A percentile compares a stretch with the other conserved stretches of the same genome.
These are phyloP conservation scores for Drosophila putrida DNA, from an alignment of 2,888 invertebrate genomes.

Conservation along the genomic window DNA sequence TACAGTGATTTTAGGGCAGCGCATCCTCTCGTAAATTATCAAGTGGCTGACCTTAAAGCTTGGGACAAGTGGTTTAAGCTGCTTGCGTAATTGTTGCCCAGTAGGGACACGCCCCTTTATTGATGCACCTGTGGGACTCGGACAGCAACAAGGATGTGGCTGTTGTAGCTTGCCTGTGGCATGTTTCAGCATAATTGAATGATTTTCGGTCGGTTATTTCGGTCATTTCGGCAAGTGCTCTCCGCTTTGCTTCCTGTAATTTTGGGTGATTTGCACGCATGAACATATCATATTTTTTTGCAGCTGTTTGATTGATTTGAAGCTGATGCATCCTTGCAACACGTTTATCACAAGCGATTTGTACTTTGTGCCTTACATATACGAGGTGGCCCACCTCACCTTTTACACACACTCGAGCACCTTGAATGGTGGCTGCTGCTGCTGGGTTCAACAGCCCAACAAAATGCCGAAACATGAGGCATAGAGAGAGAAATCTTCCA, in stretches of 20 bases:
- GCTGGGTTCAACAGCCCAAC: constrained; percentile 70
- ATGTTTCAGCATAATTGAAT: constrained; percentile 69
- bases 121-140: constrained; percentile 51
- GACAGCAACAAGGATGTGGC: constrained; percentile 47
- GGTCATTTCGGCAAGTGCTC: constrained; percentile 73
- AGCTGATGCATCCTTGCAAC: constrained; percentile 45
- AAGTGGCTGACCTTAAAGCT: constrained; percentile 54
- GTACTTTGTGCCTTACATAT: constrained; percentile 3
- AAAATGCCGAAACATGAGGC: constrained; percentile 58
- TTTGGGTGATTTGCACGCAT: constrained; percentile 68
- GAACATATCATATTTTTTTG: constrained; percentile 43
- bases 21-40: constrained; percentile 51
- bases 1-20: constrained; percentile 36
- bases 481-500: constrained; percentile 27
- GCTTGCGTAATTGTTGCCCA: constrained; percentile 55
- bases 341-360: constrained; percentile 44
- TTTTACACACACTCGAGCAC: constrained; percentile 54
- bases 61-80: constrained; percentile 34
- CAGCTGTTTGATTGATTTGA: constrained; percentile 73
- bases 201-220: constrained; percentile 74
- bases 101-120: constrained; percentile 54
- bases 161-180: constrained; percentile 50
- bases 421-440: constrained; percentile 14
- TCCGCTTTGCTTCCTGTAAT: constrained; percentile 71
- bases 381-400: constrained; percentile 41